Percentiles rank a stretch among this genome's conserved stretches.
These are phyloP conservation scores for Stenurella melanura DNA, from an alignment of 2,888 invertebrate genomes.

Conservation along the genomic window DNA sequence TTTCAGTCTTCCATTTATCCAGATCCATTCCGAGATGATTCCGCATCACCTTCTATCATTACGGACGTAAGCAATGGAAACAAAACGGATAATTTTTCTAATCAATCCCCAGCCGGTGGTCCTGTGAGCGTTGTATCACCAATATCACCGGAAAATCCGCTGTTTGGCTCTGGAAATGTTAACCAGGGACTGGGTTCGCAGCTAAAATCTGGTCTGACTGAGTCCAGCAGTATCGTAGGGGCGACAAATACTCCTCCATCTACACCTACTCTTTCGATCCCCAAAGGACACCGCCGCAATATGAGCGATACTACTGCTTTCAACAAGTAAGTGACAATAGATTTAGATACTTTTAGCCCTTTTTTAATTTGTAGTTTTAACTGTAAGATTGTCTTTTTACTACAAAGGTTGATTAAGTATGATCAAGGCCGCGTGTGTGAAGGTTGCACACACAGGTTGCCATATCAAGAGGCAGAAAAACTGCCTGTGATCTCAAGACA, in stretches of 20 bases:
- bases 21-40: constrained; percentile 81
- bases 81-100: constrained; percentile 58
- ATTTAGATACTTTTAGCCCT: no score
- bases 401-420: no score
- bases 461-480: no score
- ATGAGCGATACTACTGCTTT: constrained; percentile 90
- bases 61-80: constrained; percentile 52
- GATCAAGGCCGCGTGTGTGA: no score
- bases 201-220: constrained; percentile 63
- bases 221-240: constrained; percentile 68
- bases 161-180: constrained; percentile 60
- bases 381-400: no score
- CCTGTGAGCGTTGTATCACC: constrained; percentile 62
- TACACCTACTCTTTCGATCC: constrained; percentile 69
- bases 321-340: constrained; percentile 79
- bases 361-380: no score
- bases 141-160: constrained; percentile 62
- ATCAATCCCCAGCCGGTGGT: constrained; percentile 45
- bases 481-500: no score
- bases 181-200: constrained; percentile 53
- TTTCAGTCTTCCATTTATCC: constrained; percentile 82
- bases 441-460: no score
- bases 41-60: constrained; percentile 57
- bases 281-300: constrained; percentile 83
- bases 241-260: constrained; percentile 68